Conservation (phyloP, 2,797 vertebrate species). For the Lutjanus campechanus region DNA sequence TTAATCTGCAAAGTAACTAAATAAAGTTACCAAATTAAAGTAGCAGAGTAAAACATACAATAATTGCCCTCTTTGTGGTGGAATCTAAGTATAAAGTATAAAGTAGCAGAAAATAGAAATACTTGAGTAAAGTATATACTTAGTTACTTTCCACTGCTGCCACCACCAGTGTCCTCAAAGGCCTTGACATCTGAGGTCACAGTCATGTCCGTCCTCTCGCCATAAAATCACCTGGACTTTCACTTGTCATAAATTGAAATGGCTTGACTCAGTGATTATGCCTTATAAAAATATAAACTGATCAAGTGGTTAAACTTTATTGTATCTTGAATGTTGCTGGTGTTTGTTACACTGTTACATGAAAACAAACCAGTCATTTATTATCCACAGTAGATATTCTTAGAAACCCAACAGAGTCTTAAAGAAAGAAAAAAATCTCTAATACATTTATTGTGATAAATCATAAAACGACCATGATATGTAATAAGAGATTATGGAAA, state of each 20-base stretch:
- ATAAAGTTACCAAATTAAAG: too few relatives aligned
- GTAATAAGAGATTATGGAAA: too few relatives aligned
- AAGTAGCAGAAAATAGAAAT: too few relatives aligned
- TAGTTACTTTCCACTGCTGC: too few relatives aligned
- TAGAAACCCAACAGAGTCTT: not conserved
- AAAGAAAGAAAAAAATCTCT: too few relatives aligned
- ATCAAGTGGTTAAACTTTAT: not conserved
- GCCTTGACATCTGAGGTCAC: not conserved
- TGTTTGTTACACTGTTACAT: not conserved
- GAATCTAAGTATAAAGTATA: too few relatives aligned
- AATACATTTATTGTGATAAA: too few relatives aligned
- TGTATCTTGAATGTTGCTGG: not conserved
- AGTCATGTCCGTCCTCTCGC: not conserved
- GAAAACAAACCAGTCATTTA: not conserved
- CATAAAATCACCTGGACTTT: conserved; percentile 15
- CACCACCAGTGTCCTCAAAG: not conserved
- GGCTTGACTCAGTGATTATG: not conserved
- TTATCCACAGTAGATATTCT: not conserved
- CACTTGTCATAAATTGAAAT: not conserved
- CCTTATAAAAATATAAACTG: not conserved
- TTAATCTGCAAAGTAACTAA: too few relatives aligned
- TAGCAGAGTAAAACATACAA: too few relatives aligned
- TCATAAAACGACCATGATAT: too few relatives aligned
- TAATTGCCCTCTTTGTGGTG: too few relatives aligned
- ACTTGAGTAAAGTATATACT: too few relatives aligned